Percentiles rank a stretch among this genome's conserved stretches.
Evolutionary conservation across 2,797 vertebrate species (phyloP).

Genomic region (Tarsius wallacei): DNA sequence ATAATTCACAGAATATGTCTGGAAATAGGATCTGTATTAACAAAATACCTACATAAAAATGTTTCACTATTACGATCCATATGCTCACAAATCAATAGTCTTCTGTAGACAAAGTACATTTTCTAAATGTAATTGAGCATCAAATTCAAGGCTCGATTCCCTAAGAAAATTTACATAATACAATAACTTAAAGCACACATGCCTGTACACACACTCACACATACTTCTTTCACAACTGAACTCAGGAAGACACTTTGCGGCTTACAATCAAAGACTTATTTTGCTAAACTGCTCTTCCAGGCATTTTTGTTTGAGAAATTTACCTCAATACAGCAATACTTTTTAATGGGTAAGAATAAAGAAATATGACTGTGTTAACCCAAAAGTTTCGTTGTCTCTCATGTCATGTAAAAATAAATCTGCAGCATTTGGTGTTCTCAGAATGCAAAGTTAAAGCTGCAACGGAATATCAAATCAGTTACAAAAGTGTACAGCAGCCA

Average conservation of each 20-base stretch:
- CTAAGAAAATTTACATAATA: not conserved
- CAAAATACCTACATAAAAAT: constrained; percentile 75
- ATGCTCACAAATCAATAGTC: constrained; percentile 58
- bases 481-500: constrained; percentile 87
- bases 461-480: constrained; percentile 55
- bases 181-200: not conserved
- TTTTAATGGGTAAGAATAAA: constrained; percentile 17
- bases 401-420: not conserved
- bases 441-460: not conserved
- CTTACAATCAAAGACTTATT: not conserved
- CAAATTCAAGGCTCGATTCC: constrained; percentile 53
- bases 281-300: not conserved
- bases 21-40: not conserved
- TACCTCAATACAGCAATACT: not conserved
- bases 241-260: not conserved
- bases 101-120: constrained; percentile 3
- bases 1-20: not conserved
- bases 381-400: constrained; percentile 42
- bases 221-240: not conserved
- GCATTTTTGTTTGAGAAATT: not conserved
- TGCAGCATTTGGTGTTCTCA: not conserved
- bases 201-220: not conserved
- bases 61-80: constrained; percentile 29
- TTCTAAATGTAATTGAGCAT: constrained; percentile 53
- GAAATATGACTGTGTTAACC: not conserved